Conservation (phyloP, 2,113 vertebrate genomes). For the Apteryx mantelli region DNA sequence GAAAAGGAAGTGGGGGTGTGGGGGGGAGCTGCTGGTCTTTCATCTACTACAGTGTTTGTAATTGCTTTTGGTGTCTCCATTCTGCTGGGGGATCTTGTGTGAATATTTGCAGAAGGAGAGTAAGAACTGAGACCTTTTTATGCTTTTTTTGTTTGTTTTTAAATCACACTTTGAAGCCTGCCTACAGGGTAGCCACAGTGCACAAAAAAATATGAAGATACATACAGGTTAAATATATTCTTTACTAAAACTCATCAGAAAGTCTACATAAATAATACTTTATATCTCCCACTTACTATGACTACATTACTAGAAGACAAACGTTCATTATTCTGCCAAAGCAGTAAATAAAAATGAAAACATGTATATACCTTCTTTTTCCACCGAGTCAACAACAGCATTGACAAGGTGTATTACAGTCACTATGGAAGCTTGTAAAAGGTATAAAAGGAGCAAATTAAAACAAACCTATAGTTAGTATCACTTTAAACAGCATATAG, state of each 20-base stretch:
- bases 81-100: not conserved
- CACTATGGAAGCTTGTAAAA: constrained; percentile 97
- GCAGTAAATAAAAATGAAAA: constrained; percentile 64
- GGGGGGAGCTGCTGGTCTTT: not conserved
- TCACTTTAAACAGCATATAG: constrained; percentile 58
- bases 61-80: not conserved
- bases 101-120: not conserved
- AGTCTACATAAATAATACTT: not conserved
- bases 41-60: not conserved
- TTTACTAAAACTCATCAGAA: not conserved
- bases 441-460: constrained; percentile 83
- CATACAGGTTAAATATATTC: not conserved
- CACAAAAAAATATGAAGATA: not conserved
- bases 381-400: constrained; percentile 92
- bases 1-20: not conserved
- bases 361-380: constrained; percentile 88
- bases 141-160: too few species aligned
- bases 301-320: not conserved
- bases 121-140: not conserved
- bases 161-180: not conserved
- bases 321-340: constrained; percentile 52
- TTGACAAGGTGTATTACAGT: constrained; percentile 98
- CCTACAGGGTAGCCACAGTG: not conserved
- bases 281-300: not conserved
- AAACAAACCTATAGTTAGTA: constrained; percentile 81